Percentiles rank a stretch among this genome's conserved stretches.
Evolutionary conservation across 2,888 invertebrate genomes (phyloP).

Genomic region (Drosophila maculinotata): DNA sequence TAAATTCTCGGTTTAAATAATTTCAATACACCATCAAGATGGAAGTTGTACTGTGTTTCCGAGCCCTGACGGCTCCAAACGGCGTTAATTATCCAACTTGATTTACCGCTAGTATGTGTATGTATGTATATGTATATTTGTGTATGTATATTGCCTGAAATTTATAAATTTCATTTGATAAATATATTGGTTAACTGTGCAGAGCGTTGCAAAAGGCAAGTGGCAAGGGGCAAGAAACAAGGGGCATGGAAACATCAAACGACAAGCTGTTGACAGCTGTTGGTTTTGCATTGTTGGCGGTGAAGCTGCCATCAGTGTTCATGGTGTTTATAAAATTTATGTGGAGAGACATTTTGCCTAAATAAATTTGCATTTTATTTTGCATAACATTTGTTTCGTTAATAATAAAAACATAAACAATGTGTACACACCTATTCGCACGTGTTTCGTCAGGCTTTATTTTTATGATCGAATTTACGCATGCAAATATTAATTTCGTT

Average conservation of each 20-base stretch:
- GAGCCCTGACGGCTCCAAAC: constrained; percentile 1
- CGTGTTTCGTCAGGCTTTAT: constrained; percentile 27
- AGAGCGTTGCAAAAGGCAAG: background rate
- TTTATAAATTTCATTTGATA: constrained; percentile 60
- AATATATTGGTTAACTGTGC: constrained; percentile 42
- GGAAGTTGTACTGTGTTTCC: constrained; percentile 1
- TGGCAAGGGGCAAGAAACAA: background rate
- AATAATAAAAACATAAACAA: constrained; percentile 21
- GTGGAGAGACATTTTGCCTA: constrained; percentile 69
- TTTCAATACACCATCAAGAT: constrained; percentile 11
- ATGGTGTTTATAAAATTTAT: constrained; percentile 66
- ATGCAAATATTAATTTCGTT: constrained; percentile 56
- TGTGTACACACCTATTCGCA: background rate
- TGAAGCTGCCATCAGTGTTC: constrained; percentile 31
- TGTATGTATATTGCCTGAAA: constrained; percentile 38
- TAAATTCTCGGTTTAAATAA: constrained; percentile 6
- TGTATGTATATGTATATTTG: constrained; percentile 32
- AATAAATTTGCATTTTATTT: constrained; percentile 72
- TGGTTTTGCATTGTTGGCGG: constrained; percentile 54
- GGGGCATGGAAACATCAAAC: constrained; percentile 30
- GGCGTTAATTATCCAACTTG: constrained; percentile 60
- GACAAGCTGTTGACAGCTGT: constrained; percentile 74
- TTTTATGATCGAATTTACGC: constrained; percentile 53
- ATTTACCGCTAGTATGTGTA: constrained; percentile 42
- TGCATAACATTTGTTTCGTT: constrained; percentile 54